Evolutionary conservation across 37 sponge, comb jelly and placozoan species (phyloP).

Genomic region (Bolinopsis microptera): DNA sequence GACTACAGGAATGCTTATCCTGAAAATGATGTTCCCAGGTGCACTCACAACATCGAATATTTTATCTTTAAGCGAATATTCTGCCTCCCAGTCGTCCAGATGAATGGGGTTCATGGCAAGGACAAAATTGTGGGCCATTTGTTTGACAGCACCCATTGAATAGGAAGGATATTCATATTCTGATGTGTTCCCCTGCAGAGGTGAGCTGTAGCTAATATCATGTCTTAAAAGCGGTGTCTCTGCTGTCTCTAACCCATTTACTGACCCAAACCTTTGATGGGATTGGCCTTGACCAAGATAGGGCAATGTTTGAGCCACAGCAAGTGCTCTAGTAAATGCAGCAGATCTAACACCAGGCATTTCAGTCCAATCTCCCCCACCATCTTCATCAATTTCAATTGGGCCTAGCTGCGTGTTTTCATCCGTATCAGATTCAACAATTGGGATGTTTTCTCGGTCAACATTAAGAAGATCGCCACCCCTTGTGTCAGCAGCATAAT

Average conservation of each 20-base stretch:
- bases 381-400: background rate
- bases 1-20: conserved; percentile 87
- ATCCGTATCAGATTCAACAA: background rate
- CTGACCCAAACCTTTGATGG: background rate
- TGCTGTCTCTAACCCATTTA: background rate
- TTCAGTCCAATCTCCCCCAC: conserved; percentile 14
- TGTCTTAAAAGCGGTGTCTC: conserved; percentile 14
- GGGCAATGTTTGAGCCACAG: conserved; percentile 17
- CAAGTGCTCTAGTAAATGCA: conserved; percentile 31
- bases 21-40: conserved; percentile 75
- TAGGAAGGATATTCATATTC: background rate
- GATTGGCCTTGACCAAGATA: background rate
- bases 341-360: background rate
- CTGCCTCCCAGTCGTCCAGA: conserved; percentile 3
- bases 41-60: background rate
- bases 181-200: background rate
- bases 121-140: background rate
- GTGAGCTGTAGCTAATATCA: background rate
- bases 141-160: background rate
- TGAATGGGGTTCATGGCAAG: background rate
- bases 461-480: background rate
- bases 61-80: conserved; percentile 34
- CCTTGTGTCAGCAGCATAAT: background rate
- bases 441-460: background rate
- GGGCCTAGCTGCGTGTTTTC: background rate